Base-by-base conservation (phyloP, 1,140 invertebrate genomes). In the Drosophila ambigua region DNA sequence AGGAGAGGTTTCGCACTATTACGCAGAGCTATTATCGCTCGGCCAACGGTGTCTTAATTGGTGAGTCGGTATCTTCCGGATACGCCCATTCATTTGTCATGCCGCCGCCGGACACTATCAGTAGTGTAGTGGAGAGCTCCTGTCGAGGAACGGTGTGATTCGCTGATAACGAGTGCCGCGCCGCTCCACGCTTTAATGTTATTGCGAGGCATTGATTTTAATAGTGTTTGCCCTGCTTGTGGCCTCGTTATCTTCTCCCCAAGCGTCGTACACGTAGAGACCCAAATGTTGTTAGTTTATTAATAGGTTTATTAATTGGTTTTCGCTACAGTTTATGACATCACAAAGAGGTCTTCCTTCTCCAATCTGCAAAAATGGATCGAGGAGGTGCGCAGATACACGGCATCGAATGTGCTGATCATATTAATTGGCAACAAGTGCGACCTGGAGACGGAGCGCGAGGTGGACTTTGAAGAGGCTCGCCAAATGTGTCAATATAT, bases 21-120 rank as follows among this genome's bases (percentile, higher is more conserved):
- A 97, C 97, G 5, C 97, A 98, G 79, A 98, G 97, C 93, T 98
- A 98, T 92, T 98, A 98, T 92, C 95, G 98, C 92, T 97, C 97
- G 58, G 97, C 97, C 20, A 96, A 98, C 93, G 97, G 97, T 66
- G 97, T 98, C 48, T 96, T 98, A 66, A 94, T 97, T 87, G 96
- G 96, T 92, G 94, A 94, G 94, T 91, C 54, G 31, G 41, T 52
- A 50, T 52, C 24, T 51, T 61, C 4, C 39, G 16, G 28, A 48
- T 66, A 85, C 67, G 50, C 60, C 73, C 77, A 84, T 43, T 31
- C 55, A 80, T 76, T 74, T 53, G 71, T 75, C 77, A 75, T 45
- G 39, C 11, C 11, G 35, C 23, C 15, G 15, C 15, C 52, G 52
- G 11, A 7, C 44, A 35, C 67, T 77, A 74, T 74, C 69, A 44